Conservation (phyloP, 2,888 invertebrate species). For the Bhutanitis thaidina region DNA sequence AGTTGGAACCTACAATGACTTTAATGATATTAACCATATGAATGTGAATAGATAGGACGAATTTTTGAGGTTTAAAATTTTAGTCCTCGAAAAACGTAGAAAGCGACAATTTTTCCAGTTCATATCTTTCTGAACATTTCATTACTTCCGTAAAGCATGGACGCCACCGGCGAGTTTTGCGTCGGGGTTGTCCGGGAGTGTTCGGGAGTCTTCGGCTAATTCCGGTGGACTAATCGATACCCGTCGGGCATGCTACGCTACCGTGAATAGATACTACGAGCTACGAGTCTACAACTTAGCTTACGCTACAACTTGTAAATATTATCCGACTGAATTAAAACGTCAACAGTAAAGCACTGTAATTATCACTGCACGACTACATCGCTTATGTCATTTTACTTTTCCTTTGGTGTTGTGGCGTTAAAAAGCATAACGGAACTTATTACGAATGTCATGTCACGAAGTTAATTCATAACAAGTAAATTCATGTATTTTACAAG, state of each 20-base stretch:
- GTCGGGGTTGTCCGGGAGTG: slow-evolving; percentile 46
- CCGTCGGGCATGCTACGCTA: slow-evolving; percentile 52
- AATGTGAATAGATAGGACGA: slow-evolving; percentile 12
- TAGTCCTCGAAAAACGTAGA: slow-evolving; percentile 57
- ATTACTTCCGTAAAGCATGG: slow-evolving; percentile 76
- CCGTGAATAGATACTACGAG: slow-evolving; percentile 54
- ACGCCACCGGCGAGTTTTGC: slow-evolving; percentile 47
- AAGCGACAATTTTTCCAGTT: slow-evolving; percentile 77
- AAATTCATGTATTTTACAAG: too few relatives aligned
- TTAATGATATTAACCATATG: background rate
- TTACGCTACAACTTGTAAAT: slow-evolving; percentile 5
- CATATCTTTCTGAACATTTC: slow-evolving; percentile 77
- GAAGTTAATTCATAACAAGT: too few relatives aligned
- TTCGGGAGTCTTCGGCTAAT: slow-evolving; percentile 48
- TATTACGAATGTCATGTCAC: too few relatives aligned
- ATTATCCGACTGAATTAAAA: slow-evolving; percentile 28
- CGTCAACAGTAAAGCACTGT: too few relatives aligned
- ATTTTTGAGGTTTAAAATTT: slow-evolving; percentile 28
- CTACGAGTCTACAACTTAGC: slow-evolving; percentile 54
- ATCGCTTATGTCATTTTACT: too few relatives aligned
- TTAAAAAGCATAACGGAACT: too few relatives aligned
- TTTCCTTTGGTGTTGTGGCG: too few relatives aligned
- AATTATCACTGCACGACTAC: too few relatives aligned
- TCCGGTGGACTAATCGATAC: slow-evolving; percentile 68
- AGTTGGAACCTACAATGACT: background rate